These are phyloP conservation scores for Apodemus speciosus DNA, from an alignment of 2,113 vertebrate species.

Conservation along the genomic window DNA sequence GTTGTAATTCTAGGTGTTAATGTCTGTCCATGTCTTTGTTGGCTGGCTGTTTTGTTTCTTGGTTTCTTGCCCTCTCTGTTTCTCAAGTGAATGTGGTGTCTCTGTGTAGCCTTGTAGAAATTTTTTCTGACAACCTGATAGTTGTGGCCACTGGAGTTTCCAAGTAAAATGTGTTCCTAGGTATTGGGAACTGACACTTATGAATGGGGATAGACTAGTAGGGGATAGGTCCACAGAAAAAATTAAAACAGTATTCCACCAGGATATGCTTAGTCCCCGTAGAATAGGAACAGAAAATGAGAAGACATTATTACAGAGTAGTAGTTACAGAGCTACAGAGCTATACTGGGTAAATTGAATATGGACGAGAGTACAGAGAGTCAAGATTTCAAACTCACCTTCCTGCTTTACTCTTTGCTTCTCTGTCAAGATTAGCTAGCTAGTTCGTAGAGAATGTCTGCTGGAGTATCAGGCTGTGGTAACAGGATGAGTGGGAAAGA, in stretches of 20 bases:
- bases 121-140: not conserved
- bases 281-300: not conserved
- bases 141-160: not conserved
- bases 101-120: not conserved
- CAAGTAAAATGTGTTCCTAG: not conserved
- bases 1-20: not conserved
- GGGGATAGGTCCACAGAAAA: too few relatives aligned
- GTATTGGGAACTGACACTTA: not conserved
- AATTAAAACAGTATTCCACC: not conserved
- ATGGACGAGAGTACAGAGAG: not conserved
- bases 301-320: not conserved
- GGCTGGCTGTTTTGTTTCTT: not conserved
- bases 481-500: not conserved
- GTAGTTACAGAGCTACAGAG: not conserved
- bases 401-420: not conserved
- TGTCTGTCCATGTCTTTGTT: not conserved
- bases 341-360: not conserved
- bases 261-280: not conserved
- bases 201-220: not conserved
- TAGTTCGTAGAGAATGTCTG: not conserved
- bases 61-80: not conserved
- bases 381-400: not conserved
- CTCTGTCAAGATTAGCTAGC: not conserved
- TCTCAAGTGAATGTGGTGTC: not conserved
- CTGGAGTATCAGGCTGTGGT: not conserved